Evolutionary conservation across 2,888 invertebrate genomes (phyloP), one percentile per base, ranked within the genome.

Genomic region (Pachliopta kotzebuea): DNA sequence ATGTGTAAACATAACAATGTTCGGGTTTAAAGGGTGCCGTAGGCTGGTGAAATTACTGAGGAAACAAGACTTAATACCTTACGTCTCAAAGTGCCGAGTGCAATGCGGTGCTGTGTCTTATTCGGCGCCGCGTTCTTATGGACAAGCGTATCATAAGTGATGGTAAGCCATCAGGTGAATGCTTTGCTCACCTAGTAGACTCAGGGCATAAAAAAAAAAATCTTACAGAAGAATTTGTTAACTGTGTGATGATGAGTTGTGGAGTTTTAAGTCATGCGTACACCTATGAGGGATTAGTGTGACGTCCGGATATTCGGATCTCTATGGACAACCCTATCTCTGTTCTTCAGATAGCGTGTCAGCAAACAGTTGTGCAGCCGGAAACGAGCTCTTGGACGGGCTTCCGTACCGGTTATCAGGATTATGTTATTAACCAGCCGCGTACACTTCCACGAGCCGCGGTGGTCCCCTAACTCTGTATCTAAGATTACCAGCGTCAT

Each of bases 341-440:
- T 61, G 65, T 59, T 60, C 37, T 37, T 37, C 63, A 60, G 29
- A 49, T 54, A 55, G 54, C 63, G 49, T 21, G 63, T 68, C 55
- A 50, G 68, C 69, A 73, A 72, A 72, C 71, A 74, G 56, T 45
- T 37, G 50, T 65, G 60, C 50, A 49, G 70, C 74, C 81, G 88
- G 89, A 88, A 85, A 75, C 76, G 69, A 62, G 74, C 81, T 76
- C 87, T 87, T 76, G 74, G 71, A 74, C 76, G 74, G 69, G 77
- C 83, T 83, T 85, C 85, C 84, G 78, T 72, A 72, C 72, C 71
- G 72, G 77, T 79, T 82, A 84, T 87, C 83, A 73, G 85, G 87
- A 83, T 85, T 85, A 86, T 83, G 84, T 75, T 83, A 86, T 83
- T 85, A 87, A 83, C 76, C 88, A 88, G 88, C 80, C 76, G 72